These are phyloP conservation scores for Lobophora halterata DNA, from an alignment of 2,888 invertebrate species.

Conservation along the genomic window DNA sequence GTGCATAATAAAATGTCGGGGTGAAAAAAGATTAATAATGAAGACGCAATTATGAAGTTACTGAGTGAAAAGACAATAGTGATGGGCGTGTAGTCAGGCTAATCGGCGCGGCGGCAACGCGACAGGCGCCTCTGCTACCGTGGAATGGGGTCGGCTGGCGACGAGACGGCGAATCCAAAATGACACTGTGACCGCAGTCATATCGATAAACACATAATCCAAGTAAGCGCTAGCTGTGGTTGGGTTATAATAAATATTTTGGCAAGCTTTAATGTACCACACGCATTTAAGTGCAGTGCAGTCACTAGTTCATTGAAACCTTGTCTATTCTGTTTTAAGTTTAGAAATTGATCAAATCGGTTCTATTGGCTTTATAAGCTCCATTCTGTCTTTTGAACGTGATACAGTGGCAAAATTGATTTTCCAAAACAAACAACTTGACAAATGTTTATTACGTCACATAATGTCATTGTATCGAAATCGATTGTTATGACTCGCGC, in stretches of 20 bases:
- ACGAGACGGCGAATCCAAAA: conserved; percentile 41
- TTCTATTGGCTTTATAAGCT: conserved; percentile 1
- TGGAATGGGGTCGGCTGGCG: conserved; percentile 52
- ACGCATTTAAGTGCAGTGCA: too few species aligned
- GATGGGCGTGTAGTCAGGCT: conserved; percentile 55
- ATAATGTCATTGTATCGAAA: conserved; percentile 43
- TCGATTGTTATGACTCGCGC: conserved; percentile 48
- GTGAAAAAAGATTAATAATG: conserved; percentile 20
- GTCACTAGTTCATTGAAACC: too few species aligned
- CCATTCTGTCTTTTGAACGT: conserved; percentile 14
- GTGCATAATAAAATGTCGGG: conserved; percentile 19
- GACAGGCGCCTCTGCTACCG: conserved; percentile 55
- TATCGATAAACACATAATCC: conserved; percentile 54
- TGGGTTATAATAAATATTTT: too few species aligned
- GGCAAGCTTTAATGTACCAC: too few species aligned
- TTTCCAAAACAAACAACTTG: conserved; percentile 29
- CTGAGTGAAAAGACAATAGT: conserved; percentile 61
- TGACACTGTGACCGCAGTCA: conserved; percentile 44
- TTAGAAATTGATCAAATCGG: too few species aligned
- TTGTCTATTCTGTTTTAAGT: too few species aligned
- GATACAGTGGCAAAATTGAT: conserved; percentile 22
- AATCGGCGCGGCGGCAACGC: conserved; percentile 54
- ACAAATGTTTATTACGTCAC: conserved; percentile 37
- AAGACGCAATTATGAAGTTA: conserved; percentile 39
- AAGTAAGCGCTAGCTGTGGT: too few species aligned